phyloP scores from a whole-genome alignment of 1,140 invertebrate species.

The Trypoxylus dichotomus region DNA sequence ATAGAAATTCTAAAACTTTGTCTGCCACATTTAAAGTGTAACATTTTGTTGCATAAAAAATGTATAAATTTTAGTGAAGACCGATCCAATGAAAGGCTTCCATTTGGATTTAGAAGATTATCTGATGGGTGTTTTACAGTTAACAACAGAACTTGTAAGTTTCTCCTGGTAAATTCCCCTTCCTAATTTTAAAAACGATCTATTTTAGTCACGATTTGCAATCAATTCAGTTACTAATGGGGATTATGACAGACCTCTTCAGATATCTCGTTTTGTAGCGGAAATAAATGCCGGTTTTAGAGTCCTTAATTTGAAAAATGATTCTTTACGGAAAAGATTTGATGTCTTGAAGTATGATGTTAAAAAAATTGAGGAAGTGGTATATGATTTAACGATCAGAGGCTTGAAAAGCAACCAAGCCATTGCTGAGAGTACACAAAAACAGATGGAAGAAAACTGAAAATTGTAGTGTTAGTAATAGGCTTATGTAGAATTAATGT shows the following conservation, averaged over 20 bases:
- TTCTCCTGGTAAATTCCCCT: not conserved
- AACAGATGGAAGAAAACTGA: not conserved
- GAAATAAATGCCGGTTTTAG: slow-evolving; percentile 87
- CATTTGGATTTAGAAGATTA: slow-evolving; percentile 91
- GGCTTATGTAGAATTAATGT: too few species aligned
- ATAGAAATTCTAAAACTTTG: too few species aligned
- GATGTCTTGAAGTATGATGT: slow-evolving; percentile 92
- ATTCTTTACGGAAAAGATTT: slow-evolving; percentile 82
- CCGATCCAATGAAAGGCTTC: slow-evolving; percentile 66
- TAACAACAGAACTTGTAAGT: slow-evolving; percentile 81
- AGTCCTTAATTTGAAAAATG: slow-evolving; percentile 89
- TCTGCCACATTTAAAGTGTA: too few species aligned
- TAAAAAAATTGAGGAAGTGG: slow-evolving; percentile 93
- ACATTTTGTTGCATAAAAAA: too few species aligned
- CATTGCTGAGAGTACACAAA: not conserved
- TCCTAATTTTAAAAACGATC: not conserved
- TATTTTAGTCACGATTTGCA: slow-evolving; percentile 72
- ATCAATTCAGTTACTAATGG: slow-evolving; percentile 88
- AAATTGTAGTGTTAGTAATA: not conserved
- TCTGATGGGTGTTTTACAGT: slow-evolving; percentile 77
- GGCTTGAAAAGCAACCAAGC: slow-evolving; percentile 60
- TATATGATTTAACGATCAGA: slow-evolving; percentile 89
- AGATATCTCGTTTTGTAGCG: slow-evolving; percentile 83
- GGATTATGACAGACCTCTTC: slow-evolving; percentile 76
- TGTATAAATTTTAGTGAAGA: slow-evolving; percentile 34